Evolutionary conservation across 2,113 vertebrate genomes (phyloP).

Genomic region (Nothoprocta pentlandii): DNA sequence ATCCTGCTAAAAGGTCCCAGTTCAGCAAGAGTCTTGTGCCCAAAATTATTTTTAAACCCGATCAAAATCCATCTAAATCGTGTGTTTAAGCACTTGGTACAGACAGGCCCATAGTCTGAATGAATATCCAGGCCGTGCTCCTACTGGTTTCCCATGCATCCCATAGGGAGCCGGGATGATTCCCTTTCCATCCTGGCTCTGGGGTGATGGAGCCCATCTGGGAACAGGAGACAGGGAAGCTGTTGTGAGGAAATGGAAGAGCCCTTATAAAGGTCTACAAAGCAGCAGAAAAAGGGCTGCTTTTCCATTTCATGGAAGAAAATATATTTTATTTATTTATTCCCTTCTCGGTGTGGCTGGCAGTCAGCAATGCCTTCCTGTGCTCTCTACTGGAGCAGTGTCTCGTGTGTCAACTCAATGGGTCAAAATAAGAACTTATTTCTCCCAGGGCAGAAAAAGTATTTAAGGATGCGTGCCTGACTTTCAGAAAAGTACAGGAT

Average conservation of each 20-base stretch:
- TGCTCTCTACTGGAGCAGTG: too few species aligned
- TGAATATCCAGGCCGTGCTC: not conserved
- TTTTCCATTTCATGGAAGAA: not conserved
- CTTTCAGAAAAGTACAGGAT: not conserved
- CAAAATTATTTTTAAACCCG: not conserved
- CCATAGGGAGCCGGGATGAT: not conserved
- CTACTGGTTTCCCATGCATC: not conserved
- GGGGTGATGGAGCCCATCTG: not conserved
- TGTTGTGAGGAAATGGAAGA: too few species aligned
- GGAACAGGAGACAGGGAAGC: not conserved
- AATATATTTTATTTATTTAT: too few species aligned
- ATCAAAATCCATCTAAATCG: not conserved
- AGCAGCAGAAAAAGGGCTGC: not conserved
- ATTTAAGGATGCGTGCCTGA: accelerated
- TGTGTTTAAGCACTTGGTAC: not conserved
- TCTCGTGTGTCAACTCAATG: too few species aligned
- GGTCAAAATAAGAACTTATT: not conserved
- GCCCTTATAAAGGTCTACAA: not conserved
- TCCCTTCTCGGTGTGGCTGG: not conserved
- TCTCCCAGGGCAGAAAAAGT: not conserved
- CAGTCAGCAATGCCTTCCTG: not conserved
- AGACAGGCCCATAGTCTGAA: not conserved
- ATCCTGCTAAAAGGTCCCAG: not conserved
- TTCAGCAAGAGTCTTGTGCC: not conserved
- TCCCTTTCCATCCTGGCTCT: not conserved